These are phyloP conservation scores for Thamnophis sirtalis DNA, from an alignment of 2,113 vertebrate species.

Conservation along the genomic window DNA sequence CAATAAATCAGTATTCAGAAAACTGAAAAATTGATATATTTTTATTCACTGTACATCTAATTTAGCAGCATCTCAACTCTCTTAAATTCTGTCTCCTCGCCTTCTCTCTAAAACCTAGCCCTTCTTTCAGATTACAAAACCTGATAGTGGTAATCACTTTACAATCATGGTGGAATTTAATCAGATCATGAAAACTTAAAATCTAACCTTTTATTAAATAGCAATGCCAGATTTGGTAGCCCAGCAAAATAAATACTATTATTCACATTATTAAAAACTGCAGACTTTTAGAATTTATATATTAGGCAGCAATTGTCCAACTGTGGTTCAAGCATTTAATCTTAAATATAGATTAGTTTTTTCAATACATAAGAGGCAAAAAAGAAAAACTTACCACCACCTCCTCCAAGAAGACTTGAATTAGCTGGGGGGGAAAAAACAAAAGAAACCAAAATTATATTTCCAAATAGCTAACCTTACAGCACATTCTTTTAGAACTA, in stretches of 20 bases:
- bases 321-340: background rate
- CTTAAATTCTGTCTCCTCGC: background rate
- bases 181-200: background rate
- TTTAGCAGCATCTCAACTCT: background rate
- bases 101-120: background rate
- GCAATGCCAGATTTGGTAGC: background rate
- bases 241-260: background rate
- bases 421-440: slow-evolving; percentile 80
- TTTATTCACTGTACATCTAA: background rate
- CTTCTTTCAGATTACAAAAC: background rate
- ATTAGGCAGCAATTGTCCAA: background rate
- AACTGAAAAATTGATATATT: background rate
- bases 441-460: slow-evolving; percentile 47
- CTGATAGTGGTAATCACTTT: background rate
- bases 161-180: background rate
- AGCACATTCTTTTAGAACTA: background rate
- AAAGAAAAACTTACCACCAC: slow-evolving; percentile 83
- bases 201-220: background rate
- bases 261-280: background rate
- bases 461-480: slow-evolving; percentile 14
- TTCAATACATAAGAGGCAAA: slow-evolving; percentile 22
- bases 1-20: background rate
- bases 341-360: background rate
- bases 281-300: background rate
- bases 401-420: slow-evolving; percentile 94